Evolutionary conservation across 2,888 invertebrate species (phyloP), one percentile per base, ranked within the genome.

Genomic region (Clostera curtula): DNA sequence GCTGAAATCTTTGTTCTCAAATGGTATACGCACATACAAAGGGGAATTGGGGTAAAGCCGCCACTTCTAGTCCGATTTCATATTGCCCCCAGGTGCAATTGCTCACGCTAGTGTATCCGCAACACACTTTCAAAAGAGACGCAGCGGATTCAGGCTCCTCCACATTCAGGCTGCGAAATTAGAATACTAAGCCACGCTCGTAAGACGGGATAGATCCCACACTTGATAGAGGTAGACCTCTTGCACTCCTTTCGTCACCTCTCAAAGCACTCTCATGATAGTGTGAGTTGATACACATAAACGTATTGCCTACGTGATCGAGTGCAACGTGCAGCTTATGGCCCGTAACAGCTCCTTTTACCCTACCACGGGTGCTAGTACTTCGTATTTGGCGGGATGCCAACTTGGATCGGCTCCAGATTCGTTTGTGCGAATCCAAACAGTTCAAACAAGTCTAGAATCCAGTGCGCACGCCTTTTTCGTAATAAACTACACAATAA

Each of bases 371-470:
- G 36, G 34, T 56, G 57, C 52, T 49, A 46, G 58, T 55, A 73
- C 75, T 86, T 76, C 86, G 86, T 85, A 77, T 66, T 87, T 87
- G 87, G 87, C 85, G 46, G 0, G 1, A 1, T 12, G 74, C 87
- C 87, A 86, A 64, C 12, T 80, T 85, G 84, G 84, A 70, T 27
- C 29, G 3, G 24, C 34, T 66, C 85, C 85, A 74, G 55, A 35
- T 50, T 40, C 49, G 43, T 49, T 43, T 43, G 47, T 41, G 46
- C 45, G 30, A 35, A 33, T 30, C 37, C 27, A 47, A 58, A 59
- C 79, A 80, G 80, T 80, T 49, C 52, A 49, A 52, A 41, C 35
- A 43, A 48, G 37, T 54, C 60, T 59, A 59, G 55, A 60, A 58
- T 56, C 51, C 60, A 36, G 61, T 36, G 45, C 61, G 47, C 55